Conservation (phyloP, 92 coral and sea anemone species). For the Meandrina meandrites region DNA sequence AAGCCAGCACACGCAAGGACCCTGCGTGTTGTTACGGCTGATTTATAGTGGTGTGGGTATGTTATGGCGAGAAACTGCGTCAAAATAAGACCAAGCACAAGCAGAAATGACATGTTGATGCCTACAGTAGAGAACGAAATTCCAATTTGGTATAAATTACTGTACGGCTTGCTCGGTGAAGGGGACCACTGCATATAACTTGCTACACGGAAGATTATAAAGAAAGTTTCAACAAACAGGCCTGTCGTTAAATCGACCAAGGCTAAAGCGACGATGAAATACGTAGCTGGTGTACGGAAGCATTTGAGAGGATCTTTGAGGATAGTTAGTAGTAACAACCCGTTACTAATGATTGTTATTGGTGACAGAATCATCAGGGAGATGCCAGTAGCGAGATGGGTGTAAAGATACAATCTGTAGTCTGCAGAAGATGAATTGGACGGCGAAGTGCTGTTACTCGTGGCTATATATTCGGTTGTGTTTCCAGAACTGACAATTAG, state of each 20-base stretch:
- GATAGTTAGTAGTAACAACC: slow-evolving; percentile 29
- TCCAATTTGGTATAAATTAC: slow-evolving; percentile 6
- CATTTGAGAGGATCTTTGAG: slow-evolving; percentile 49
- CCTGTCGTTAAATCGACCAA: slow-evolving; percentile 41
- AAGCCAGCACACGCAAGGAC: slow-evolving; percentile 41
- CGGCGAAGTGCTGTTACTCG: background rate
- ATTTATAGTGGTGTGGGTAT: slow-evolving; percentile 58
- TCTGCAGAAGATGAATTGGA: slow-evolving; percentile 4
- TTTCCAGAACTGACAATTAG: no score
- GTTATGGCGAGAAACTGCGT: slow-evolving; percentile 62
- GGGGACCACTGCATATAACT: slow-evolving; percentile 15
- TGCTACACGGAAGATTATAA: background rate
- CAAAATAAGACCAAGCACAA: slow-evolving; percentile 57
- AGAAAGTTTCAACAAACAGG: slow-evolving; percentile 27
- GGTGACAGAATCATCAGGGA: slow-evolving; percentile 31
- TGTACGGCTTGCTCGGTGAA: slow-evolving; percentile 10
- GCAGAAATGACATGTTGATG: slow-evolving; percentile 63
- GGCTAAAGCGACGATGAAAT: slow-evolving; percentile 47
- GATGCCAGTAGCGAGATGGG: slow-evolving; percentile 34
- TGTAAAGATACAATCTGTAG: slow-evolving; percentile 7
- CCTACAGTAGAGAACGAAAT: slow-evolving; percentile 46
- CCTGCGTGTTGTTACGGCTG: slow-evolving; percentile 47
- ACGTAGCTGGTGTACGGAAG: slow-evolving; percentile 43
- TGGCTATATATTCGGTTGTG: background rate
- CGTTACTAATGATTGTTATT: slow-evolving; percentile 37